Base-by-base conservation (phyloP, 2,888 invertebrate species). In the Elysia crispata region DNA sequence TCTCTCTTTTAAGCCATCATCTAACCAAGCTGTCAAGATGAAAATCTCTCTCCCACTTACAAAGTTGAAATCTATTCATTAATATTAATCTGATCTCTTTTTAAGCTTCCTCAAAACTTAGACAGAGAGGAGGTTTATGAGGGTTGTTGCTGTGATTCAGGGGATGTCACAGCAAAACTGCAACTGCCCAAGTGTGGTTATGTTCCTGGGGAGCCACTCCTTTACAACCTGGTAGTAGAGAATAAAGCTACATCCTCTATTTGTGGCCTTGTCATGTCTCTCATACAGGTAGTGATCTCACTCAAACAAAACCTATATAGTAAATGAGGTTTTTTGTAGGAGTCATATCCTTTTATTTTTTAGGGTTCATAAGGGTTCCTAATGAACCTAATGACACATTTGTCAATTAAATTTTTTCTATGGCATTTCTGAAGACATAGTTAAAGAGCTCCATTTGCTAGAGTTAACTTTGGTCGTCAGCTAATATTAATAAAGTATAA, bases 61-160 rank as follows among this genome's bases (percentile, higher is more conserved):
- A 18, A n/a, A 64, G 8, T 64, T 64, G 64, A 11, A 64, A 18
- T 23, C 15, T 18, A 11, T n/a, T n/a, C n/a, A n/a, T n/a, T n/a
- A n/a, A n/a, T n/a, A n/a, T n/a, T n/a, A n/a, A 41, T 41, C 41
- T 41, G 41, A 3, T 41, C 3, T 41, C 25, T 15, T 70, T 50
- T 23, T 23, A 31, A 80, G 80, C 23, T 80, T 23, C 80, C 80
- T 20, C 76, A 70, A 23, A 60, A 75, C 54, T 28, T 80, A 15
- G 49, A 80, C 23, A 41, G 66, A 31, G 83, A 81, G 28, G 81
- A 83, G 54, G 64, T 77, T 31, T 83, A 83, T 54, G 83, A 83
- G 54, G 83, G 83, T 15, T 83, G 83, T 66, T 83, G 83, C 78
- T 83, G 83, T 75, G 83, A 83, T 57, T 81, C 81, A 18, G 83